phyloP scores from a whole-genome alignment of 1,140 invertebrate genomes.

The Apis florea region DNA sequence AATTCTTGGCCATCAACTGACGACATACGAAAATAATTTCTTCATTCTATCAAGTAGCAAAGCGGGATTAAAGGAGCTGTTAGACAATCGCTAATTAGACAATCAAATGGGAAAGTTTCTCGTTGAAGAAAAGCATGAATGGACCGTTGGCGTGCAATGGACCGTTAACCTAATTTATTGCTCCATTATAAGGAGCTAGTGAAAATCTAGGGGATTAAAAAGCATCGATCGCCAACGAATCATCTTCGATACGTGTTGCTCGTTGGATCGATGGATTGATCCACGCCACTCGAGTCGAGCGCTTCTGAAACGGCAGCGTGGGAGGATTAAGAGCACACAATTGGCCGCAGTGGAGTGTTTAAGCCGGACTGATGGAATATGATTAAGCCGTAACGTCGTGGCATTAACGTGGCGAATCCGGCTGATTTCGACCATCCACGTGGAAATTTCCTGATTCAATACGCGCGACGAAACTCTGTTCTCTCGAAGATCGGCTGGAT shows the following conservation, averaged over 20 bases:
- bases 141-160: too few relatives aligned
- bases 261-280: slow-evolving; percentile 20
- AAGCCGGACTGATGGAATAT: slow-evolving; percentile 62
- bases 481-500: not conserved
- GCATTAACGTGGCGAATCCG: not conserved
- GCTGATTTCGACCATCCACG: not conserved
- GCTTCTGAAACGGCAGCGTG: not conserved
- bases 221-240: not conserved
- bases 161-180: too few relatives aligned
- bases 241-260: slow-evolving; percentile 3
- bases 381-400: slow-evolving; percentile 62
- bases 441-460: not conserved
- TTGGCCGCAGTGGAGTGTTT: slow-evolving; percentile 10
- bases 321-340: slow-evolving; percentile 42
- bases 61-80: too few relatives aligned
- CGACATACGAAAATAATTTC: too few relatives aligned
- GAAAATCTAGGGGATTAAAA: too few relatives aligned
- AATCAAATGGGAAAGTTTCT: too few relatives aligned
- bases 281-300: not conserved
- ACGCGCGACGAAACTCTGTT: not conserved
- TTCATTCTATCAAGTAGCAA: too few relatives aligned
- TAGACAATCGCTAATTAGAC: too few relatives aligned
- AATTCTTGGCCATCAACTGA: too few relatives aligned
- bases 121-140: too few relatives aligned
- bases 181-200: too few relatives aligned